Conservation (phyloP, 23 tunicate genomes). For the Styela plicata region DNA sequence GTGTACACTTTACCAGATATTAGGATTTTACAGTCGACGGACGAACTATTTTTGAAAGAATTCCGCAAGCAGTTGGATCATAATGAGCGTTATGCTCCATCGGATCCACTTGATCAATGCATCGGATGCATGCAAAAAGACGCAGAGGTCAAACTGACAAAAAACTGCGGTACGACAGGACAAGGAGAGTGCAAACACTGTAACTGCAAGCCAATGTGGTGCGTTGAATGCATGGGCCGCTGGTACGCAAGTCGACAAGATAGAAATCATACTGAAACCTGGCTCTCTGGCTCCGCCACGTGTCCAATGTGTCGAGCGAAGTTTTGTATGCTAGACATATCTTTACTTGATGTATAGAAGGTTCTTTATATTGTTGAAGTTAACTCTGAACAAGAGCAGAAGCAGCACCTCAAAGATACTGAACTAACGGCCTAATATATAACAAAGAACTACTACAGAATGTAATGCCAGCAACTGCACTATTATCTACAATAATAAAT, state of each 20-base stretch:
- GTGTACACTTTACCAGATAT: conserved; percentile 50
- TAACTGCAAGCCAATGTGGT: conserved; percentile 82
- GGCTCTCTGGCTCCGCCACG: conserved; percentile 78
- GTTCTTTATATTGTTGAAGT: no score
- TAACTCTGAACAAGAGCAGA: no score
- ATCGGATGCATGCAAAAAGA: conserved; percentile 85
- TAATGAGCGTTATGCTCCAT: conserved; percentile 32
- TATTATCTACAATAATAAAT: no score
- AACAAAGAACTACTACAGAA: no score
- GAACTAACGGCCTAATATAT: no score
- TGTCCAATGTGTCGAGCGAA: conserved; percentile 90
- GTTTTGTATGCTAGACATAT: conserved; percentile 80
- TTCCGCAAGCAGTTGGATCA: conserved; percentile 66
- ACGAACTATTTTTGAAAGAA: conserved; percentile 69
- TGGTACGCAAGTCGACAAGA: conserved; percentile 94
- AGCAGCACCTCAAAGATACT: no score
- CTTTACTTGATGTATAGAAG: conserved; percentile 28
- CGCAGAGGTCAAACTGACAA: conserved; percentile 50
- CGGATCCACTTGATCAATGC: conserved; percentile 37
- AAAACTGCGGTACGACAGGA: conserved; percentile 56
- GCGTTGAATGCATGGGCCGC: conserved; percentile 84
- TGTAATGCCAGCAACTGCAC: no score
- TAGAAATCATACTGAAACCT: conserved; percentile 48
- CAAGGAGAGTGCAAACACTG: conserved; percentile 57
- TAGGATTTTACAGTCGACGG: conserved; percentile 45